phyloP scores from a whole-genome alignment of 2,113 vertebrate genomes.

The Pterophyllum scalare region DNA sequence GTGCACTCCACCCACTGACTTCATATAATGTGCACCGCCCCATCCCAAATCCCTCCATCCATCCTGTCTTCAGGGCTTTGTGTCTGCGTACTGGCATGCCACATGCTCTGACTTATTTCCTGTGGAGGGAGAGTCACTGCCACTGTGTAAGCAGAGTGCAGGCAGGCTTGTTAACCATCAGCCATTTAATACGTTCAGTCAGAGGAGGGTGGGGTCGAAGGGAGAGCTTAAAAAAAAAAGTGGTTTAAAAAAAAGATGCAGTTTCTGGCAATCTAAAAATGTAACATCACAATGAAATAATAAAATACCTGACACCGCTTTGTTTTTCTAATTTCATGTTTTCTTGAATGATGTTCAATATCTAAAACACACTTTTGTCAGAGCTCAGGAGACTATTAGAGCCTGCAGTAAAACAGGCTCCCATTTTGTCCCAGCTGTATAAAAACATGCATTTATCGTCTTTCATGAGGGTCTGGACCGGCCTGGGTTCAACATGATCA shows the following conservation, averaged over 20 bases:
- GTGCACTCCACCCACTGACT: slow-evolving; percentile 46
- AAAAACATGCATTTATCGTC: slow-evolving; percentile 52
- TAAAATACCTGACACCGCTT: neutral
- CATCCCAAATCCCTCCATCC: neutral
- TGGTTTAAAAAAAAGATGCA: neutral
- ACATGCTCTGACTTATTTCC: slow-evolving; percentile 72
- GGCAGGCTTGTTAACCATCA: slow-evolving; percentile 44
- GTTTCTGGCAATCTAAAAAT: neutral
- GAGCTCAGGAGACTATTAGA: neutral
- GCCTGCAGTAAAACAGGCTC: slow-evolving; percentile 22
- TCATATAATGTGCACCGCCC: slow-evolving; percentile 16
- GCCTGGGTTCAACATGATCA: slow-evolving; percentile 55
- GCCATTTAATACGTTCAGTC: slow-evolving; percentile 3
- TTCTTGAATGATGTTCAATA: neutral
- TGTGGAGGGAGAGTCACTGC: slow-evolving; percentile 36
- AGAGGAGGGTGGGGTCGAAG: slow-evolving; percentile 17
- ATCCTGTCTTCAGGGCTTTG: slow-evolving; percentile 47
- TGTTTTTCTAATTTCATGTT: accelerated
- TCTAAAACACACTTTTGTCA: neutral
- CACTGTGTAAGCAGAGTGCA: slow-evolving; percentile 6
- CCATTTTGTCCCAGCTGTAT: slow-evolving; percentile 27
- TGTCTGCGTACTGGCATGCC: slow-evolving; percentile 43
- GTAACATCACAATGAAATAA: neutral
- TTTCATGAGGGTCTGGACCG: slow-evolving; percentile 60
- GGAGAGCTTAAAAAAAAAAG: neutral